A percentile compares a stretch with the other conserved stretches of the same genome.
phyloP scores from a whole-genome alignment of 2,888 invertebrate species.

The Eristalis pertinax region DNA sequence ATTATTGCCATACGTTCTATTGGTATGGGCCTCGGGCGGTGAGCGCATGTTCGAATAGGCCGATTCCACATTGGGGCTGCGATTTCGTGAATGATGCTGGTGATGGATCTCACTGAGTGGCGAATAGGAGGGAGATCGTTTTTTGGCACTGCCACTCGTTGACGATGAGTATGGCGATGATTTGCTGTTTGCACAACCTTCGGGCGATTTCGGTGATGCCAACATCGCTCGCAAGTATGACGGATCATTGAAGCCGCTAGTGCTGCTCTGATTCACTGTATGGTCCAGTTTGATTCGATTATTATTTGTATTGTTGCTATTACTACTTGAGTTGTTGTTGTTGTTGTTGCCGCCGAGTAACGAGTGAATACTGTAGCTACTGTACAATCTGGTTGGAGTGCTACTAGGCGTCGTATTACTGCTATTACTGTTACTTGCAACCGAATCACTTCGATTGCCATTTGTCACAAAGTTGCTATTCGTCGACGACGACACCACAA shows the following conservation, averaged over 20 bases:
- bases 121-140: constrained; percentile 79
- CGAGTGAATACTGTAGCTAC: constrained; percentile 93
- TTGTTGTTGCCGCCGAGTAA: constrained; percentile 84
- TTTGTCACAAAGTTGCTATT: constrained; percentile 64
- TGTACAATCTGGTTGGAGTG: constrained; percentile 82
- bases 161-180: constrained; percentile 57
- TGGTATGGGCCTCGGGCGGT: constrained; percentile 74
- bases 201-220: constrained; percentile 81
- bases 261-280: constrained; percentile 79
- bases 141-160: constrained; percentile 74
- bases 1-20: constrained; percentile 64
- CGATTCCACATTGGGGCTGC: constrained; percentile 74
- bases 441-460: constrained; percentile 47
- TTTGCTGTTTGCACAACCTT: constrained; percentile 75
- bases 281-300: constrained; percentile 47
- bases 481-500: constrained; percentile 36
- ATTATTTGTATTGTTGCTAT: constrained; percentile 75
- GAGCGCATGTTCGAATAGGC: constrained; percentile 73
- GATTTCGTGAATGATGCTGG: constrained; percentile 62
- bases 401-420: constrained; percentile 41
- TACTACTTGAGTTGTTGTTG: constrained; percentile 73
- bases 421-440: constrained; percentile 7
- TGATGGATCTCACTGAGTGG: constrained; percentile 75
- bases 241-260: constrained; percentile 75
- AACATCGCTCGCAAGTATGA: constrained; percentile 78